Evolutionary conservation across 2,113 vertebrate species (phyloP).

Genomic region (Lathamus discolor): DNA sequence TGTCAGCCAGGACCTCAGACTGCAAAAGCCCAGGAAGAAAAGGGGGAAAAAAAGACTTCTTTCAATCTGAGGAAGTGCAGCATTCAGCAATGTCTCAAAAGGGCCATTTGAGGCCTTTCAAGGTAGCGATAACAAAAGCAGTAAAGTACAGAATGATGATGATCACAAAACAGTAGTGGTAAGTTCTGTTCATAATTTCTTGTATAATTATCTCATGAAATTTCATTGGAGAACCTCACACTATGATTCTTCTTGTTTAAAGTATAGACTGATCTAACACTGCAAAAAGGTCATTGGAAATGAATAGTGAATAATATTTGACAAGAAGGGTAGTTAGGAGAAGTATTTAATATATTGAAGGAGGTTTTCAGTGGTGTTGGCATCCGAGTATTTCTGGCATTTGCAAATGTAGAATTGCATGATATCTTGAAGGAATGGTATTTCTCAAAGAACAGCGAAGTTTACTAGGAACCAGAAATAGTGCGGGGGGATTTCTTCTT

Average conservation of each 20-base stretch:
- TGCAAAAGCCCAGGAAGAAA: not conserved
- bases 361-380: slow-evolving; percentile 59
- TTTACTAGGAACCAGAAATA: slow-evolving; percentile 73
- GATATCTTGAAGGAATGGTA: slow-evolving; percentile 69
- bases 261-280: slow-evolving; percentile 29
- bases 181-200: not conserved
- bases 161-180: not conserved
- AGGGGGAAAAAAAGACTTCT: not conserved
- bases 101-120: not conserved
- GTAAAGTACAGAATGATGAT: not conserved
- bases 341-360: slow-evolving; percentile 46
- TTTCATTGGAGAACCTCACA: not conserved
- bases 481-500: slow-evolving; percentile 34
- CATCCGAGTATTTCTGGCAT: slow-evolving; percentile 27
- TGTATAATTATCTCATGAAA: slow-evolving; percentile 18
- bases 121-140: not conserved
- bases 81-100: not conserved
- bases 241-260: slow-evolving; percentile 27
- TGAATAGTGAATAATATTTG: slow-evolving; percentile 66
- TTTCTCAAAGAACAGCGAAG: slow-evolving; percentile 68
- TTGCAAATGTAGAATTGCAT: slow-evolving; percentile 51
- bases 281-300: slow-evolving; percentile 47
- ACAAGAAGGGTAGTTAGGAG: slow-evolving; percentile 37
- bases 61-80: not conserved
- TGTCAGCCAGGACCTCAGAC: not conserved